A percentile compares a stretch with the other conserved stretches of the same genome.
Conservation (phyloP, 2,888 invertebrate species). For the Hydrotaea diabolus region DNA sequence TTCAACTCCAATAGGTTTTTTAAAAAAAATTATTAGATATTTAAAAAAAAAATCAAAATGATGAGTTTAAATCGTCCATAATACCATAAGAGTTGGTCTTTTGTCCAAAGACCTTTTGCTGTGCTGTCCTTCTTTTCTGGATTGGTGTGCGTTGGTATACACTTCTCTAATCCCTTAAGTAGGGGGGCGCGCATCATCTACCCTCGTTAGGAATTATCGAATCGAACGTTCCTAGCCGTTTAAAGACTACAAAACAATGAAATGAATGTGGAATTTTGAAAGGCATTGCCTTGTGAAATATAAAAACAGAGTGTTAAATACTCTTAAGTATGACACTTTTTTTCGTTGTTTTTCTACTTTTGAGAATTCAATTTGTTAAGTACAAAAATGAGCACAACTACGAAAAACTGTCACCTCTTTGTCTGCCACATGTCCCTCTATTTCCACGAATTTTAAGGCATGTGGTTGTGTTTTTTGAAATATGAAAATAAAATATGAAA, state of each 20-base stretch:
- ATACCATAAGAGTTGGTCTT: constrained; percentile 8
- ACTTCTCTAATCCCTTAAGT: constrained; percentile 56
- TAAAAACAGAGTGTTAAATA: constrained; percentile 56
- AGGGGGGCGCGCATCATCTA: constrained; percentile 44
- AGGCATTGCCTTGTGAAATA: background rate
- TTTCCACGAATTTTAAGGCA: constrained; percentile 53
- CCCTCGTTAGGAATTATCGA: constrained; percentile 29
- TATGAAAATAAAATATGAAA: constrained; percentile 20
- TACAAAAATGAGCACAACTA: background rate
- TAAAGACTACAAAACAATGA: constrained; percentile 40
- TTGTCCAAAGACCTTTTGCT: background rate
- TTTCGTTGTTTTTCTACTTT: background rate
- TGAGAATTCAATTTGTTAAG: background rate
- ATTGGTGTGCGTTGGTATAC: background rate
- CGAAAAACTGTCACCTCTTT: constrained; percentile 52
- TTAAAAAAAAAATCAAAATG: no score
- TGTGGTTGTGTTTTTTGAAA: constrained; percentile 30
- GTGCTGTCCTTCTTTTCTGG: background rate
- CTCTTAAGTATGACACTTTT: constrained; percentile 60
- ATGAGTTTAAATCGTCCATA: background rate
- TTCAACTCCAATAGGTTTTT: background rate
- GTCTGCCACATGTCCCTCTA: constrained; percentile 58
- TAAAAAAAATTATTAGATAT: background rate
- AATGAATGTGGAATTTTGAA: background rate
- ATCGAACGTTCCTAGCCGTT: constrained; percentile 24